A percentile compares a stretch with the other conserved stretches of the same genome.
Conservation (phyloP, 2,888 invertebrate species). For the Drosophila gaucha region DNA sequence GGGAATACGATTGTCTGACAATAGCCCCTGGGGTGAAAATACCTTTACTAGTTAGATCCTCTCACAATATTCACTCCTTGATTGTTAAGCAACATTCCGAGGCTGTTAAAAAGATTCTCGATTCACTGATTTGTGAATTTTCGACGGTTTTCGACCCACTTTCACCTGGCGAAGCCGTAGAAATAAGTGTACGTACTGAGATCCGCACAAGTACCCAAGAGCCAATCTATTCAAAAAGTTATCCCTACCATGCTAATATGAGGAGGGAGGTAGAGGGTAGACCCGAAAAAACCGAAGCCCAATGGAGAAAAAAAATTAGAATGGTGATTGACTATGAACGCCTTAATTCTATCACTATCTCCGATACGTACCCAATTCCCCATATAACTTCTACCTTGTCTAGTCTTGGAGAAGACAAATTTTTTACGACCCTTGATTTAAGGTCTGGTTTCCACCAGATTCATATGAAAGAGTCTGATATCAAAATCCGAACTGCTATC, state of each 20-base stretch:
- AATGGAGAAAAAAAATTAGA: neutral
- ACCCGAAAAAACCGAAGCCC: neutral
- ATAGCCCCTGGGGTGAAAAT: too few species aligned
- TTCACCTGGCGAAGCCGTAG: neutral
- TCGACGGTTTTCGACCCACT: neutral
- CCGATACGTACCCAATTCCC: neutral
- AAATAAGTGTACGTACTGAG: neutral
- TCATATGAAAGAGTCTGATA: too few species aligned
- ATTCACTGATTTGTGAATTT: too few species aligned
- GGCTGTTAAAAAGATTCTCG: too few species aligned
- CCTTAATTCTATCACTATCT: neutral
- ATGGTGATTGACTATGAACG: too few species aligned
- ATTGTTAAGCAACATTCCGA: too few species aligned
- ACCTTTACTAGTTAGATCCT: too few species aligned
- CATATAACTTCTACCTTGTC: neutral
- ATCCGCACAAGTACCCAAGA: neutral
- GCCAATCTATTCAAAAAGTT: neutral
- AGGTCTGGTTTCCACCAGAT: too few species aligned
- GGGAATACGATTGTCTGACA: too few species aligned
- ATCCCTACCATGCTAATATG: neutral
- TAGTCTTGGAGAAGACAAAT: neutral
- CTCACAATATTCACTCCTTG: too few species aligned
- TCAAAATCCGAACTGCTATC: too few species aligned
- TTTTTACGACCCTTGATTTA: too few species aligned
- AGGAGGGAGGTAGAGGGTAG: neutral